Evolutionary conservation across 2,888 invertebrate genomes (phyloP), one percentile per base, ranked within the genome.

Genomic region (Ennomos erosarius): DNA sequence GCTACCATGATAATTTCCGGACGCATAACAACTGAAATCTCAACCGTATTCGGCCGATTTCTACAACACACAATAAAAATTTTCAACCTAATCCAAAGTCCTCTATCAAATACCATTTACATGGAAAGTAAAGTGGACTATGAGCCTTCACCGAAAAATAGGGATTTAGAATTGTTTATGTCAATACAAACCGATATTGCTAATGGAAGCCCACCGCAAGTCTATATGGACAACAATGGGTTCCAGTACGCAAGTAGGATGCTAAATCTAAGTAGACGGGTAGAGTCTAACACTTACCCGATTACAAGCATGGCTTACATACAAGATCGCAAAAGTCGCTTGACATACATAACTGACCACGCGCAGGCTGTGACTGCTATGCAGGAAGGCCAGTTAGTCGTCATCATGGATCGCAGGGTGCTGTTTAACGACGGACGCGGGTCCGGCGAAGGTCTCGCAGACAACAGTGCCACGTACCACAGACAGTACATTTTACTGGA

Each of bases 281-380:
- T 98, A 48, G 99, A 99, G 85, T 99, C 98, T 0, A 99, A 99
- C 84, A 97, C 98, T 81, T 99, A 97, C 82, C 99, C 99, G 0
- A 96, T 98, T 69, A 98, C 99, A 0, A 96, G 96, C 9, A 96
- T 96, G 93, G 95, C 96, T 1, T 98, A 95, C 79, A 95, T 98
- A 65, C 96, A 98, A 83, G 98, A 98, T 74, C 84, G 87, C 1
- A 92, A 83, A 64, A 87, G 92, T 58, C 87, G 99, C 12, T 78
- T 98, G 12, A 96, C 96, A 1, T 81, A 98, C 49, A 81, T 98
- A 37, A 96, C 97, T 0, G 96, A 97, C 62, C 98, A 98, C 76
- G 97, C 98, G 0, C 97, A 98, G 93, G 99, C 98, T 1, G 95
- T 97, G 0, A 96, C 98, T 1, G 96, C 97, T 60, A 95, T 97